These are phyloP conservation scores for Salticus scenicus DNA, from an alignment of 2,888 invertebrate genomes.

Conservation along the genomic window DNA sequence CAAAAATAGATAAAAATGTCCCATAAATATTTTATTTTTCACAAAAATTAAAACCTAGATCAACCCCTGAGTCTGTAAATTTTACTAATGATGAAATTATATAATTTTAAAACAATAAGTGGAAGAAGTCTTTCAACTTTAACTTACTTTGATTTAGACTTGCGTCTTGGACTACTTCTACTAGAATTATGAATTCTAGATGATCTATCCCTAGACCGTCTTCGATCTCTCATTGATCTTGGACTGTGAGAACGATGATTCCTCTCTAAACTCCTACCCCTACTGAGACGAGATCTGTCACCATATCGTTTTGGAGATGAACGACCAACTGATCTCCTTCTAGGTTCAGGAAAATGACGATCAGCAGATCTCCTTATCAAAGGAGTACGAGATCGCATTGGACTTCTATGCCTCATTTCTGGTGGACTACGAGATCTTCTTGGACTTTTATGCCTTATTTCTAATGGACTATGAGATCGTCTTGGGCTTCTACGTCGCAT, in stretches of 20 bases:
- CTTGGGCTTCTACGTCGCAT: constrained; percentile 36
- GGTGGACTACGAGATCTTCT: constrained; percentile 37
- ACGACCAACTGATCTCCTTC: constrained; percentile 13
- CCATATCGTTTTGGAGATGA: constrained; percentile 25
- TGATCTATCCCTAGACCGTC: constrained; percentile 30
- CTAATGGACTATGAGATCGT: constrained; percentile 9
- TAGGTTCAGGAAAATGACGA: constrained; percentile 17
- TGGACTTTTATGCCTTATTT: constrained; percentile 20
- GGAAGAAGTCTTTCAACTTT: too few relatives aligned
- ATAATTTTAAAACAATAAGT: too few relatives aligned
- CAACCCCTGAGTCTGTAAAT: too few relatives aligned
- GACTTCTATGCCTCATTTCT: constrained; percentile 20
- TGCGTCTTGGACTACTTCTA: constrained; percentile 34
- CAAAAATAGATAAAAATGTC: too few relatives aligned
- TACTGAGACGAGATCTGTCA: neutral
- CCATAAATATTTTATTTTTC: too few relatives aligned
- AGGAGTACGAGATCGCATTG: constrained; percentile 36
- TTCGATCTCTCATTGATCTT: constrained; percentile 29
- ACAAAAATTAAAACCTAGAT: too few relatives aligned
- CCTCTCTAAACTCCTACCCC: constrained; percentile 37
- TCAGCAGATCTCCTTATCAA: constrained; percentile 13
- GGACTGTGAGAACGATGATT: constrained; percentile 44
- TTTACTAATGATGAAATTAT: too few relatives aligned
- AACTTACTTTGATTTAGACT: constrained; percentile 21
- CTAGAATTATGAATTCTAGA: constrained; percentile 29